Evolutionary conservation across 1,140 invertebrate genomes (phyloP), one percentile per base, ranked within the genome.

Genomic region (Lordiphosa stackelbergi): DNA sequence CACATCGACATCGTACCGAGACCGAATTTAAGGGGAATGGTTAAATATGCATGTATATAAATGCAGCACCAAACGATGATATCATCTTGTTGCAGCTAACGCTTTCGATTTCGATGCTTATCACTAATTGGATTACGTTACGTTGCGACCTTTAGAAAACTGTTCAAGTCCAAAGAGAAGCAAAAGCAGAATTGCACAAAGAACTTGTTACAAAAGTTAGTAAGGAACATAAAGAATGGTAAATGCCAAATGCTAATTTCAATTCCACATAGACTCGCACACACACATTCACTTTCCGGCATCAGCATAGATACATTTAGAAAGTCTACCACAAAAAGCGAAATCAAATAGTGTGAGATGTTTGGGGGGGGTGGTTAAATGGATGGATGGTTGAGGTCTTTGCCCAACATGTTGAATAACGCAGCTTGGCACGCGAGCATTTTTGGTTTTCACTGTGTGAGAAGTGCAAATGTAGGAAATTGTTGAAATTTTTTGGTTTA

Each of bases 201-300:
- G 47, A 49, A 45, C 28, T 46, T 51, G 55, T 47, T 47, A 37
- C 24, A 38, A 68, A 59, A 57, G 43, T 59, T 58, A 12, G 43
- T 53, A 66, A 66, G 59, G 40, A 68, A 22, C 38, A 28, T 42
- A 52, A 19, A 54, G 52, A 52, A 58, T 52, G 54, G 41, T 41
- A 69, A 78, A 78, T 69, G 73, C 57, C 77, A 73, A 83, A 83
- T 83, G 77, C 69, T 66, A 73, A 83, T 81, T 65, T 54, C 57
- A 45, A 57, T 41, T 60, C 54, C 54, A 56, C 48, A 53, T 45
- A 51, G 47, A 47, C 51, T 35, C 62, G 62, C 71, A 73, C 40
- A 54, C 13, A 52, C 36, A 58, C 62, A 69, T 61, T 65, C 63
- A 56, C 62, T 62, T 73, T 63, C n/a, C 41, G 36, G 42, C 54